Conservation (phyloP, 2,113 vertebrate species). For the Pygoscelis adeliae region DNA sequence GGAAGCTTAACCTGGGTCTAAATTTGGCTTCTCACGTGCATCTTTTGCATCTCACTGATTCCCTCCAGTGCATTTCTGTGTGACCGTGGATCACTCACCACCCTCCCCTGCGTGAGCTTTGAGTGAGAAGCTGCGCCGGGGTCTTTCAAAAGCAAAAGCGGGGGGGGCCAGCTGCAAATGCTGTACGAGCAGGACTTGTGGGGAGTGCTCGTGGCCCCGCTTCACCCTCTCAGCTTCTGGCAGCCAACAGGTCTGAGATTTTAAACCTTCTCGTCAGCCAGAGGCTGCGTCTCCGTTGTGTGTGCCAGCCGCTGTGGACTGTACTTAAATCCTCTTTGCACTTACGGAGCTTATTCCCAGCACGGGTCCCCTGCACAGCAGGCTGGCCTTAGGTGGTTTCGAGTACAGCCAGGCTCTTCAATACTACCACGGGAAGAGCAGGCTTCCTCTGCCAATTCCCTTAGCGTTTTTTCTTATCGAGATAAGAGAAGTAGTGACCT, state of each 20-base stretch:
- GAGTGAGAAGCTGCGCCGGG: neutral
- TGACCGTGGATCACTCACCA: neutral
- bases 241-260: neutral
- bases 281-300: neutral
- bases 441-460: neutral
- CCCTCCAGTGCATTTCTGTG: neutral
- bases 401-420: neutral
- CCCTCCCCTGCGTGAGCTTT: too few species aligned
- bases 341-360: neutral
- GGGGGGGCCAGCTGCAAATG: neutral
- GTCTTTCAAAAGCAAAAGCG: neutral
- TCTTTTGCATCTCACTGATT: neutral
- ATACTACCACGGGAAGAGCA: rapidly evolving
- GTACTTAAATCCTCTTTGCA: neutral
- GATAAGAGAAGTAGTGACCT: neutral
- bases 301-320: neutral
- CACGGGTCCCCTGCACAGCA: neutral
- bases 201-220: rapidly evolving
- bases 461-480: neutral
- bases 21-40: neutral
- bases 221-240: neutral
- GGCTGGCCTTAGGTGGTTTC: neutral
- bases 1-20: neutral
- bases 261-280: neutral
- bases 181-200: neutral